These are phyloP conservation scores for Agrochola lota DNA, from an alignment of 2,888 invertebrate genomes.

Conservation along the genomic window DNA sequence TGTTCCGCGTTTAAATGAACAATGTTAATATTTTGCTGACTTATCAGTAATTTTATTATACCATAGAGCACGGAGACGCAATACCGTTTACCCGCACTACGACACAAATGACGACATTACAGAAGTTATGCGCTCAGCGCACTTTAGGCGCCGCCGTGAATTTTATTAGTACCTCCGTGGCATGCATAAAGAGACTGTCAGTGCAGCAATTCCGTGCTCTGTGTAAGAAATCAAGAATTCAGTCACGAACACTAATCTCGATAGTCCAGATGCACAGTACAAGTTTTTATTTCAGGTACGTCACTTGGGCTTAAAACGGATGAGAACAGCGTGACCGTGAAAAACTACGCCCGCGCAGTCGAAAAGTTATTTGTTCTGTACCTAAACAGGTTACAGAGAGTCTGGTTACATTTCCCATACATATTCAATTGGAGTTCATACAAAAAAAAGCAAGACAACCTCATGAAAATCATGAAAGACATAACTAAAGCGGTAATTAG, in stretches of 20 bases:
- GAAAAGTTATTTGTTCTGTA: slow-evolving; percentile 11
- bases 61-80: too few relatives aligned
- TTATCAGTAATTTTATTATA: background rate
- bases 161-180: too few relatives aligned
- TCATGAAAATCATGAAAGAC: slow-evolving; percentile 11
- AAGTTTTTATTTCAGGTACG: background rate
- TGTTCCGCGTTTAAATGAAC: background rate
- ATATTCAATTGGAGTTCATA: slow-evolving; percentile 28
- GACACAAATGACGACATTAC: too few relatives aligned
- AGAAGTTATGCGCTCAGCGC: too few relatives aligned
- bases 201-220: background rate
- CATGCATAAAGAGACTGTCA: too few relatives aligned
- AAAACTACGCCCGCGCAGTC: slow-evolving; percentile 15
- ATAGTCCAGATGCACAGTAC: background rate
- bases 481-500: slow-evolving; percentile 36
- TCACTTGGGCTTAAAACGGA: slow-evolving; percentile 29
- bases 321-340: background rate
- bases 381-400: background rate
- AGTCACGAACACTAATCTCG: background rate
- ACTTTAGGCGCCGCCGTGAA: background rate
- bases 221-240: background rate
- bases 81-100: too few relatives aligned
- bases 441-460: slow-evolving; percentile 18
- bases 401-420: slow-evolving; percentile 30
- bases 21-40: background rate